These are phyloP conservation scores for Schlechtendalia chinensis DNA, from an alignment of 1,140 invertebrate species.

Conservation along the genomic window DNA sequence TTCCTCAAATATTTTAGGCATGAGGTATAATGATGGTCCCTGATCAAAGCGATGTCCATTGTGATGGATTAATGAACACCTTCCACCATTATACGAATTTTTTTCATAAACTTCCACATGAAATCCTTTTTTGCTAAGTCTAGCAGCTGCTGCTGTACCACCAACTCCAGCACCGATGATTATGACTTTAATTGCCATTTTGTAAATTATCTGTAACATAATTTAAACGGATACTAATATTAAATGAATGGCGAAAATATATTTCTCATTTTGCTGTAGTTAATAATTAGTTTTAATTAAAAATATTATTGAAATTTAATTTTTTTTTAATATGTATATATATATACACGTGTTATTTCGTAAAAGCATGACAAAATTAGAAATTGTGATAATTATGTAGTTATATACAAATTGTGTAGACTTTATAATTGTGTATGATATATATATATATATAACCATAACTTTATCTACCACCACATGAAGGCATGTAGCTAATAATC, in stretches of 20 bases:
- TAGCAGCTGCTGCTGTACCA: slow-evolving; percentile 33
- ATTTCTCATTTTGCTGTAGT: no score
- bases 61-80: slow-evolving; percentile 21
- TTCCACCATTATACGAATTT: slow-evolving; percentile 42
- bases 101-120: slow-evolving; percentile 42
- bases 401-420: no score
- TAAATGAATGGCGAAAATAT: background rate
- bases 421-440: no score
- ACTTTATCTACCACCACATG: no score
- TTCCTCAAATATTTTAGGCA: slow-evolving; percentile 42
- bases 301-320: no score
- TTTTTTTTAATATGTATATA: background rate
- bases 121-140: slow-evolving; percentile 44
- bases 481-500: no score
- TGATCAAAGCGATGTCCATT: slow-evolving; percentile 46
- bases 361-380: no score
- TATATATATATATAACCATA: no score
- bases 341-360: no score
- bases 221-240: background rate
- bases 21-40: slow-evolving; percentile 36
- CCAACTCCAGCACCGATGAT: slow-evolving; percentile 38
- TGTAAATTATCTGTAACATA: background rate
- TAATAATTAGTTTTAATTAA: no score
- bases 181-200: slow-evolving; percentile 6
- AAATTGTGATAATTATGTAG: no score